Base-by-base conservation (phyloP, 2,888 invertebrate genomes). In the Drosophila koepferae region DNA sequence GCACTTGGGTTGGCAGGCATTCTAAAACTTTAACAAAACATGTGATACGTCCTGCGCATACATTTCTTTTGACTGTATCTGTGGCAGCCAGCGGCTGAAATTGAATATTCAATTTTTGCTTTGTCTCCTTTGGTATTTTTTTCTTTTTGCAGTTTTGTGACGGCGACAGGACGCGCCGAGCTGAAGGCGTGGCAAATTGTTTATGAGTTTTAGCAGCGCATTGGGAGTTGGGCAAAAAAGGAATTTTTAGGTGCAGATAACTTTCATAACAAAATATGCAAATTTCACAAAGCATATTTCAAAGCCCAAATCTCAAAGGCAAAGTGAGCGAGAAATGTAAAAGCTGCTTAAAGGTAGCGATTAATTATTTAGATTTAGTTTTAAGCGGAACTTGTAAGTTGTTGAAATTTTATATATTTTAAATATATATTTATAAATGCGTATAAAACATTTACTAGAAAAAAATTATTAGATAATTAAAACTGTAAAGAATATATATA, bases 71-170 rank as follows among this genome's bases (percentile, higher is more conserved):
- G 53, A n/a, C n/a, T n/a, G 71, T 70, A 64, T 58, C n/a, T 54
- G 60, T 64, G 53, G 59, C 79, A 62, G 80, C 68, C 73, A 68
- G 68, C 63, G 58, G 68, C 76, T 67, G 18, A 83, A 83, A 83
- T 89, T 89, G 75, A 84, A 84, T 84, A 86, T 89, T 78, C 81
- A 66, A 78, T 75, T 83, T 67, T 74, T 49, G 54, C 82, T 75
- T 82, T 86, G 84, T 84, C 72, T 78, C 63, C 44, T 59, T 62
- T 64, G 28, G 65, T 55, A 80, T 80, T 38, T 38, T 38, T 38
- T 12, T 38, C 3, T 20, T 46, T 46, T 46, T 23, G 14, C 23
- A 23, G 23, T 70, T 70, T 18, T 31, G 43, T 31, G 4, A 16
- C 40, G 20, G 53, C 36, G 46, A 36, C 16, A 55, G n/a, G 41